Evolutionary conservation across 2,797 vertebrate species (phyloP), one percentile per base, ranked within the genome.

Genomic region (Fistularia commersonii): DNA sequence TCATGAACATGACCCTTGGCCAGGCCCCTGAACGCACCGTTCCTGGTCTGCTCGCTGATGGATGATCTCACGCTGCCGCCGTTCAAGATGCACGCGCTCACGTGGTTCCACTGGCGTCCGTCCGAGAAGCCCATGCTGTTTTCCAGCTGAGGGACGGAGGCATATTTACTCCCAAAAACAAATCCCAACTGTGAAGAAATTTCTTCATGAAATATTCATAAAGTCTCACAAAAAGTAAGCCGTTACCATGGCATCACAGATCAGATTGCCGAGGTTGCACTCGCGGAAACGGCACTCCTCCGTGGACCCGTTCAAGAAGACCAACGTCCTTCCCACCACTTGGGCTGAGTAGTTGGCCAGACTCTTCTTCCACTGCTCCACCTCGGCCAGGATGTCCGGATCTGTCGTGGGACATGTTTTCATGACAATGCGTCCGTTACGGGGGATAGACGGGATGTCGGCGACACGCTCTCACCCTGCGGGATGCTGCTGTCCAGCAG

Each of bases 251-350:
- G 94, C 95, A 41, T 96, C 94, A 54, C 95, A 98, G 44, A 98
- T 93, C 39, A 98, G 57, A 79, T 98, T 98, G 33, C 95, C 95
- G 76, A 98, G 84, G 77, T 98, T 98, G 57, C 95, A 98, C 64
- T 98, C 95, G 11, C 72, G 78, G 72, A 91, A 93, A 35, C 94
- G 92, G 48, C 95, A 96, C 0, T 92, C 87, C 35, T 90, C 64
- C 69, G 74, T 90, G 1, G 92, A 89, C 11, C 94, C 94, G 1
- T 96, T 90, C 74, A 98, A 85, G 61, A 92, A 98, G 41, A 98
- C 95, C 8, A 92, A 71, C 0, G 95, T 96, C 76, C 80, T 87
- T 32, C 95, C 94, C 35, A 96, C 71, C 52, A 88, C 84, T 60
- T 88, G 47, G 3, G 90, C 72, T 0, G 90, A 93, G 53, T 79